Conservation (phyloP, 2,797 vertebrate genomes). For the Lindbergichthys nudifrons region DNA sequence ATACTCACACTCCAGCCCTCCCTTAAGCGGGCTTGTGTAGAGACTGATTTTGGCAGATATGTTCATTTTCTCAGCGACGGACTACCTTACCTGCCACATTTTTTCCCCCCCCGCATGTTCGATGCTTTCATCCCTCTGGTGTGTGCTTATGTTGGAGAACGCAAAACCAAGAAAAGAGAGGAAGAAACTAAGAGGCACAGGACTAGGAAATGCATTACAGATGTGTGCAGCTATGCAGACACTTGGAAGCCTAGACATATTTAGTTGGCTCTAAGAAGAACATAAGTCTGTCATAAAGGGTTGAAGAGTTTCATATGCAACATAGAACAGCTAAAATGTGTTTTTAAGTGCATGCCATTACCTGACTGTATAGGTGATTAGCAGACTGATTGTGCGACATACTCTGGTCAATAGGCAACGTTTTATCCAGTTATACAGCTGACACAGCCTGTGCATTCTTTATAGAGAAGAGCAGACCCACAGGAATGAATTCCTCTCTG, state of each 20-base stretch:
- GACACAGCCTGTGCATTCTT: constrained; percentile 61
- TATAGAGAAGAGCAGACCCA: constrained; percentile 55
- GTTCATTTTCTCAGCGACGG: constrained; percentile 57
- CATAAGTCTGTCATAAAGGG: constrained; percentile 46
- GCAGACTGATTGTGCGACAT: constrained; percentile 50
- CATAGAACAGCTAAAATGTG: constrained; percentile 20
- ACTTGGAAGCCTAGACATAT: constrained; percentile 59
- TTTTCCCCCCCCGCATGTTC: constrained; percentile 1
- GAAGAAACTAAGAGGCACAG: constrained; percentile 38
- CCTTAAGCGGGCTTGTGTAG: constrained; percentile 38
- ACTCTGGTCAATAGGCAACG: constrained; percentile 40
- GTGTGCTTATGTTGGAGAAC: constrained; percentile 53
- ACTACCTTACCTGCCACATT: constrained; percentile 57
- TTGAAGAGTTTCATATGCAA: constrained; percentile 32
- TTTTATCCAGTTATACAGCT: constrained; percentile 55
- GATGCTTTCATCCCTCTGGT: constrained; percentile 46
- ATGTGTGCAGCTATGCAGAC: constrained; percentile 67
- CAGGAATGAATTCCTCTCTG: constrained; percentile 69
- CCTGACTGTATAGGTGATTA: constrained; percentile 58
- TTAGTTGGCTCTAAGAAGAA: constrained; percentile 46
- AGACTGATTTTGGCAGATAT: constrained; percentile 68
- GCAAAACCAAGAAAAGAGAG: constrained; percentile 39
- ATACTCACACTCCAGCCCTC: constrained; percentile 34
- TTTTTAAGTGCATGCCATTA: constrained; percentile 39
- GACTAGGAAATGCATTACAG: constrained; percentile 74